Evolutionary conservation across 2,888 invertebrate species (phyloP).

Genomic region (Dynastes tityus): DNA sequence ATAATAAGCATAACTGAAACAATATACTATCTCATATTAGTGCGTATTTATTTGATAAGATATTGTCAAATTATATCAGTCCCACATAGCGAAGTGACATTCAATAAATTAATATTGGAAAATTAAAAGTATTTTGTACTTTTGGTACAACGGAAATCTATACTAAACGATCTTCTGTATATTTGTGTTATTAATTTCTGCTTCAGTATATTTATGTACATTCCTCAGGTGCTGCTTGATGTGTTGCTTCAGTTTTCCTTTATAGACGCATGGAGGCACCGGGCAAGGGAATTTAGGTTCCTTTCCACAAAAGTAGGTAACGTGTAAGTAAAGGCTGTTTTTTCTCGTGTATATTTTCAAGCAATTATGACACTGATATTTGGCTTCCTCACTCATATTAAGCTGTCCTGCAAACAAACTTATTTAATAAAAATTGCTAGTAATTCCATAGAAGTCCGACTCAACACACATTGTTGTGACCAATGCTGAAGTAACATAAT

Average conservation of each 20-base stretch:
- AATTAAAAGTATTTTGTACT: not conserved
- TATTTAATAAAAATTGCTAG: not conserved
- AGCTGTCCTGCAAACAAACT: constrained; percentile 10
- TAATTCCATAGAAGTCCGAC: not conserved
- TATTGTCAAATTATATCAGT: too few relatives aligned
- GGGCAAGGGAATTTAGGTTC: constrained; percentile 61
- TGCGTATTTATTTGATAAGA: too few relatives aligned
- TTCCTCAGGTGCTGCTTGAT: constrained; percentile 53
- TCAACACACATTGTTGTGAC: constrained; percentile 3
- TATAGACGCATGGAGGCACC: constrained; percentile 55
- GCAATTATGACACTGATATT: constrained; percentile 63
- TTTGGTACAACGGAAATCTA: not conserved
- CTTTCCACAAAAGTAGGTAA: constrained; percentile 60
- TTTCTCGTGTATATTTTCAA: constrained; percentile 54
- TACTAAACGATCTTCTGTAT: constrained; percentile 25
- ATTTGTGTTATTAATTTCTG: not conserved
- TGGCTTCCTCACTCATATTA: not conserved
- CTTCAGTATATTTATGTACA: constrained; percentile 47
- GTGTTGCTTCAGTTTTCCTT: constrained; percentile 57
- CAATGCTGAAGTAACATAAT: constrained; percentile 1
- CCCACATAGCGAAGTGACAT: too few relatives aligned
- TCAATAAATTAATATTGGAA: too few relatives aligned
- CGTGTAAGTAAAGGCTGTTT: constrained; percentile 55
- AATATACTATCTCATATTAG: too few relatives aligned
- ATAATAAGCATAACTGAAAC: too few relatives aligned